These are phyloP conservation scores for Heliopora coerulea DNA, from an alignment of 92 coral and sea anemone genomes.

Conservation along the genomic window DNA sequence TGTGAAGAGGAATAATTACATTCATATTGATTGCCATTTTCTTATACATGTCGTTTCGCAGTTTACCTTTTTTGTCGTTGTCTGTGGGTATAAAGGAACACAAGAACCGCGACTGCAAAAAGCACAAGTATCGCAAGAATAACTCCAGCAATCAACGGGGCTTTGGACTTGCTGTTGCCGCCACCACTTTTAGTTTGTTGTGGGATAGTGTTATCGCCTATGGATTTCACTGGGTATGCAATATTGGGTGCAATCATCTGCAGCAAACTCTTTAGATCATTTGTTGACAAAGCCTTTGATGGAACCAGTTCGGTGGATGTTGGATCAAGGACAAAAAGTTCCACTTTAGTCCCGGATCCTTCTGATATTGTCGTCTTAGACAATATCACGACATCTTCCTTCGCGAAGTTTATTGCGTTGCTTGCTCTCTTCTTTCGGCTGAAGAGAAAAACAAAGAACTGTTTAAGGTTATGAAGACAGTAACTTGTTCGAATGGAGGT, in stretches of 20 bases:
- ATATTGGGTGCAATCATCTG: background rate
- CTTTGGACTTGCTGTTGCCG: background rate
- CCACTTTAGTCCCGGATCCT: background rate
- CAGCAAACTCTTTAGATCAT: background rate
- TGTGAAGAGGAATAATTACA: too few relatives aligned
- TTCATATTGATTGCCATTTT: too few relatives aligned
- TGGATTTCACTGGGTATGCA: too few relatives aligned
- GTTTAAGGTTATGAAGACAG: background rate
- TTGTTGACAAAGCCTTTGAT: background rate
- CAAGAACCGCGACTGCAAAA: background rate
- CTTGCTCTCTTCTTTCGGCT: constrained; percentile 12
- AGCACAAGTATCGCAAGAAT: background rate
- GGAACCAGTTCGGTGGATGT: background rate
- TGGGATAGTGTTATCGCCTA: background rate
- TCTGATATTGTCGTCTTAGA: too few relatives aligned
- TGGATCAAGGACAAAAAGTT: background rate
- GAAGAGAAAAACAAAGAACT: background rate
- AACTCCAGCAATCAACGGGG: background rate
- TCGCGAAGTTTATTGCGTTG: background rate
- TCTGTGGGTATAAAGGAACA: background rate
- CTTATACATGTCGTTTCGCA: too few relatives aligned
- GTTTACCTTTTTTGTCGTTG: background rate
- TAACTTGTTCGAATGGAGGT: too few relatives aligned
- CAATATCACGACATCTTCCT: background rate
- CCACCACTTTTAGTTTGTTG: background rate